Evolutionary conservation across 1,140 invertebrate species (phyloP), one percentile per base, ranked within the genome.

Genomic region (Grapholita molesta): DNA sequence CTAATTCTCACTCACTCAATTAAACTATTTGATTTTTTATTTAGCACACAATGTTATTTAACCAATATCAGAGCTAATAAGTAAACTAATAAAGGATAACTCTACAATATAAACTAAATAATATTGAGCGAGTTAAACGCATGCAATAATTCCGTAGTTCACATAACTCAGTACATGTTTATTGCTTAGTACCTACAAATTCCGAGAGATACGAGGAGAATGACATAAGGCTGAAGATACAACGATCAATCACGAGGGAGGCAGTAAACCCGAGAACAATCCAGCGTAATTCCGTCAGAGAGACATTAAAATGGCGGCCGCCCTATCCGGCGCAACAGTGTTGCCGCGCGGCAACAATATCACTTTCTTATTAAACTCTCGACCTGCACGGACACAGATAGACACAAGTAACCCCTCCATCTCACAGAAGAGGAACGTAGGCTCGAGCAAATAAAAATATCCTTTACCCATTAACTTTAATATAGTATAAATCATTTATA

Each of bases 281-380:
- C 88, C 89, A 85, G 88, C 89, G 89, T 91, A 91, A 90, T 90
- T 91, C 89, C 89, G 88, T 86, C 83, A 79, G 84, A 87, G 84
- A 82, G 85, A 89, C 89, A 91, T 91, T 91, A 91, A 91, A 89
- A 89, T 83, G 80, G 82, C 84, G 76, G 83, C 85, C 85, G 86
- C 84, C 89, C 87, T 91, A 89, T 91, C 86, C 89, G 89, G 86
- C 85, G 86, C 87, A 91, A 91, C 89, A 89, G 79, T 87, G 89
- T 91, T 73, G 74, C 70, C 52, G 73, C 78, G 76, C 79, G 2
- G 42, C 42, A 48, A 48, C 42, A 79, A 81, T 78, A 83, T 79
- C 72, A 82, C 82, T 85, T 79, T 84, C 83, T 84, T 84, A 87
- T 85, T 85, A 82, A 79, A 83, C 78, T 79, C 76, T 48, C 42